These are phyloP conservation scores for Dione vanillae DNA, from an alignment of 2,888 invertebrate genomes.

Conservation along the genomic window DNA sequence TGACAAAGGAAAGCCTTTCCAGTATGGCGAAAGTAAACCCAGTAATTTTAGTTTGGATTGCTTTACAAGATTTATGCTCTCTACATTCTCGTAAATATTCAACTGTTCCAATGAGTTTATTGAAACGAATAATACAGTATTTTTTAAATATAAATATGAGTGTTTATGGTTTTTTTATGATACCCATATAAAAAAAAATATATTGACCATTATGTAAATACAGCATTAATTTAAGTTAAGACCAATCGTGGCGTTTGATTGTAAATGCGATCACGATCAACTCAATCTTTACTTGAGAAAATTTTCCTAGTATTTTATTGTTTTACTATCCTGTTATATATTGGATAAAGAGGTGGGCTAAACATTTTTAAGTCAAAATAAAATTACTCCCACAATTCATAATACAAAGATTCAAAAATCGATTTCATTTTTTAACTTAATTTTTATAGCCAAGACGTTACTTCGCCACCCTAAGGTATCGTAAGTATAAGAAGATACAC, in stretches of 20 bases:
- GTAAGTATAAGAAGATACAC: neutral
- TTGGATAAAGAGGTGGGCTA: too few relatives aligned
- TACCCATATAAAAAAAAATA: too few relatives aligned
- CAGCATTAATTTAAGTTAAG: too few relatives aligned
- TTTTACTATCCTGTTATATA: too few relatives aligned
- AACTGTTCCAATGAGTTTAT: conserved; percentile 63
- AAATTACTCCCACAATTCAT: neutral
- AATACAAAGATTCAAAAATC: neutral
- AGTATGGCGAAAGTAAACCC: conserved; percentile 76
- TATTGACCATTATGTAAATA: too few relatives aligned
- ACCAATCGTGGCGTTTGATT: too few relatives aligned
- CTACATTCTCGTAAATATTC: conserved; percentile 61
- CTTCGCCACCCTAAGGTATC: neutral
- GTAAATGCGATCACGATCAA: too few relatives aligned
- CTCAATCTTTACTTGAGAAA: too few relatives aligned
- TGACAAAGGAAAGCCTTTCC: conserved; percentile 72
- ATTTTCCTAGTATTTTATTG: too few relatives aligned
- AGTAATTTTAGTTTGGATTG: conserved; percentile 81
- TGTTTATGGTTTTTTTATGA: too few relatives aligned
- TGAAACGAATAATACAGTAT: conserved; percentile 51
- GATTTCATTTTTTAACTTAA: neutral
- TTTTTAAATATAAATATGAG: conserved; percentile 1
- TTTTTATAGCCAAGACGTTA: conserved; percentile 6
- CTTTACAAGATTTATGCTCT: conserved; percentile 77
- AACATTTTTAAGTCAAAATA: neutral